Evolutionary conservation across 2,113 vertebrate genomes (phyloP).

Genomic region (Perccottus glenii): DNA sequence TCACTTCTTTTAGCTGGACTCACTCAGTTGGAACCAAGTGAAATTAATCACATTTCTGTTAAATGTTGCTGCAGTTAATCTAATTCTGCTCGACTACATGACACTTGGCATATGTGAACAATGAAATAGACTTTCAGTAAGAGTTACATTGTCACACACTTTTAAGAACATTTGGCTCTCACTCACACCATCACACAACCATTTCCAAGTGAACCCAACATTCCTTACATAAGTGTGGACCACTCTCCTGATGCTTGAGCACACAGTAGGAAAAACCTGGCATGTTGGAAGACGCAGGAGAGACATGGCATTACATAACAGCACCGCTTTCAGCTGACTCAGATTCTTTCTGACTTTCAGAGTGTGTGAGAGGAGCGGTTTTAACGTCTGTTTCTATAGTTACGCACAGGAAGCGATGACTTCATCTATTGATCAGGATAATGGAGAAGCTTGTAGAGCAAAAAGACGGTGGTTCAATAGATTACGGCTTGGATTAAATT

Average conservation of each 20-base stretch:
- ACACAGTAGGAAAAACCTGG: constrained; percentile 34
- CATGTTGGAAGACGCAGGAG: constrained; percentile 36
- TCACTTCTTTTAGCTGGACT: constrained; percentile 30
- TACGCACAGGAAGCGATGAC: constrained; percentile 50
- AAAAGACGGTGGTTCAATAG: constrained; percentile 20
- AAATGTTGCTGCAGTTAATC: not conserved
- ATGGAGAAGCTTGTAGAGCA: constrained; percentile 40
- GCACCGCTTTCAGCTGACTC: constrained; percentile 52
- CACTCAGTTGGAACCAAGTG: constrained; percentile 17
- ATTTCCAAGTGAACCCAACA: constrained; percentile 28
- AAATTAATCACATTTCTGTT: constrained; percentile 8
- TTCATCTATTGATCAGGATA: constrained; percentile 55
- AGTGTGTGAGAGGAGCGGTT: constrained; percentile 15
- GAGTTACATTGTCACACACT: no score
- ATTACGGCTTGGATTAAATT: constrained; percentile 19
- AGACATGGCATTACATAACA: constrained; percentile 67
- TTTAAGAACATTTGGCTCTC: not conserved
- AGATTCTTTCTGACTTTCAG: constrained; percentile 18
- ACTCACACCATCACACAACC: constrained; percentile 1
- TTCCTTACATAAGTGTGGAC: constrained; percentile 43
- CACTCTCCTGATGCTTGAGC: constrained; percentile 32
- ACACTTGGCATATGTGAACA: not conserved
- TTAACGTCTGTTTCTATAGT: constrained; percentile 69
- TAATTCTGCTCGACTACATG: not conserved
- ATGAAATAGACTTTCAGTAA: no score